Evolutionary conservation across 2,113 vertebrate species (phyloP).

Genomic region (Suricata suricatta): DNA sequence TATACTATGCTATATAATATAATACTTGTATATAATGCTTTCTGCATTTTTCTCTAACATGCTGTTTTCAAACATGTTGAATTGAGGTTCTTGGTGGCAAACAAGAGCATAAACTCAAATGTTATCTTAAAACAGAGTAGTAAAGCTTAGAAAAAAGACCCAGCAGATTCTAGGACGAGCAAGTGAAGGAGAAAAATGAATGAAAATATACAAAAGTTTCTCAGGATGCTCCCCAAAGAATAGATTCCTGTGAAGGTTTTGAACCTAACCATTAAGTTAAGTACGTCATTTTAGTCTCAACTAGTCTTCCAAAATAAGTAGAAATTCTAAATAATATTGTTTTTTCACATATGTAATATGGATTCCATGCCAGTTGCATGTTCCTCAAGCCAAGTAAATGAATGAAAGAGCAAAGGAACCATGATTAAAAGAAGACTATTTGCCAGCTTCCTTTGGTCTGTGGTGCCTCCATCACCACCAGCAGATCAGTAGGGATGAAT

Average conservation of each 20-base stretch:
- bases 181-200: neutral
- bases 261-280: neutral
- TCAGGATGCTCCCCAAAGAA: no score
- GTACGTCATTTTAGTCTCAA: neutral
- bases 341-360: neutral
- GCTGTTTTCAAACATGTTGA: neutral
- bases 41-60: neutral
- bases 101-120: conserved; percentile 22
- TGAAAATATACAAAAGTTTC: neutral
- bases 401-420: neutral
- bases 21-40: neutral
- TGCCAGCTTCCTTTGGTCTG: neutral
- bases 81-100: neutral
- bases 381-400: neutral
- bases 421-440: neutral
- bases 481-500: neutral
- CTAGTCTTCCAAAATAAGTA: neutral
- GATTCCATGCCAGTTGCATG: neutral
- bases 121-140: neutral
- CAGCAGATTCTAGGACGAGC: neutral
- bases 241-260: neutral
- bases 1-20: neutral
- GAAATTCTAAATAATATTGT: neutral
- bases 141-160: neutral
- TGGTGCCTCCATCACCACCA: neutral